These are phyloP conservation scores for Cranoglanis bouderius DNA, from an alignment of 2,113 vertebrate species.

Conservation along the genomic window DNA sequence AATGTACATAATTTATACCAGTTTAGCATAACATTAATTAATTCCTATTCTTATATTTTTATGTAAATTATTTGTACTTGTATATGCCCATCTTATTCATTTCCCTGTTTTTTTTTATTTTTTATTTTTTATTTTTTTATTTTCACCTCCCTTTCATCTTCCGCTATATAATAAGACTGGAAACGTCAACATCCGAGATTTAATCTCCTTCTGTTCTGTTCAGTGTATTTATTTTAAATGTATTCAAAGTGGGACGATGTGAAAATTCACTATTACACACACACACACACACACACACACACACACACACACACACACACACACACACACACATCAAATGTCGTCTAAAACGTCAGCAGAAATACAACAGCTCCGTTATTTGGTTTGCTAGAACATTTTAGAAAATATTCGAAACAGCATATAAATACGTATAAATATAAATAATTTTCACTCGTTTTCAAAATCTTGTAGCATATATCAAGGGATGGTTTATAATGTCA, in stretches of 20 bases:
- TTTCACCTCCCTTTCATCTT: no score
- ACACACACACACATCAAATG: neutral
- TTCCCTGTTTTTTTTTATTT: neutral
- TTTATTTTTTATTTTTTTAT: no score
- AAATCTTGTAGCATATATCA: neutral
- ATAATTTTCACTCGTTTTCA: neutral
- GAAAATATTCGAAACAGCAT: neutral
- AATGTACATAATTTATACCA: neutral
- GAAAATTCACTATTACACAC: neutral
- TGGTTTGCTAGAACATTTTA: neutral
- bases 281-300: neutral
- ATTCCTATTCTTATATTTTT: neutral
- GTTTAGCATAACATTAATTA: neutral
- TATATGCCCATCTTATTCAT: no score
- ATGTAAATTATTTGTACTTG: conserved; percentile 1
- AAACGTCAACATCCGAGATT: neutral
- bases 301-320: neutral
- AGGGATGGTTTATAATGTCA: neutral
- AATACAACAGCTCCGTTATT: neutral
- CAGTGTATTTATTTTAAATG: neutral
- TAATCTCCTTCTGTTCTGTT: neutral
- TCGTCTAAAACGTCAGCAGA: neutral
- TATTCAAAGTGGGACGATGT: neutral
- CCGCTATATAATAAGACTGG: neutral
- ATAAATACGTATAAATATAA: neutral